phyloP scores from a whole-genome alignment of 2,888 invertebrate genomes.

The Adelognathus sp. region DNA sequence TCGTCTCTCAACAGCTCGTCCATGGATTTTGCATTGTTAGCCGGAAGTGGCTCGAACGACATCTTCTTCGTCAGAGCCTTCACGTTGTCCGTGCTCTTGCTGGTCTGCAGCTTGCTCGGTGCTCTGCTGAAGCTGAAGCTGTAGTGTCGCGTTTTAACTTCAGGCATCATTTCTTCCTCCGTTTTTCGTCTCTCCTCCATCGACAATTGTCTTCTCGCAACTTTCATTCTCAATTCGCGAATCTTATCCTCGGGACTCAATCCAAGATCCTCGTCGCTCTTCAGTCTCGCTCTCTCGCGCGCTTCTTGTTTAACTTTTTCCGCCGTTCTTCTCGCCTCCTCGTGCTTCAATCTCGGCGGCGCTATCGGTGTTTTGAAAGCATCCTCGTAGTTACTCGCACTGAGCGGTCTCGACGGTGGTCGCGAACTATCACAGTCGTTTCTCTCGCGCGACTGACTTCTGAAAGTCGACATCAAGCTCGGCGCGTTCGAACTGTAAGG shows the following conservation, averaged over 20 bases:
- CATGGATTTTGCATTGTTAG: slow-evolving; percentile 75
- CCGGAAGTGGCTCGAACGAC: slow-evolving; percentile 65
- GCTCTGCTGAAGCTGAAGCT: slow-evolving; percentile 67
- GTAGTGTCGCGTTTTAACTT: slow-evolving; percentile 65
- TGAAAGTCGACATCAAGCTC: slow-evolving; percentile 13
- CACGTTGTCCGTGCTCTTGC: slow-evolving; percentile 79
- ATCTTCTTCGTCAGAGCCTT: slow-evolving; percentile 71
- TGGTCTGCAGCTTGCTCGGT: slow-evolving; percentile 73
- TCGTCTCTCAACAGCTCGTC: slow-evolving; percentile 71
- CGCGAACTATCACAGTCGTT: slow-evolving; percentile 16
- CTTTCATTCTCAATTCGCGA: slow-evolving; percentile 82
- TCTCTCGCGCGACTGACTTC: slow-evolving; percentile 26
- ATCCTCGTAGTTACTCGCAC: slow-evolving; percentile 66
- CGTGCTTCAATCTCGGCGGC: slow-evolving; percentile 81
- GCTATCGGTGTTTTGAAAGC: slow-evolving; percentile 82
- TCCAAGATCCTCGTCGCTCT: slow-evolving; percentile 89
- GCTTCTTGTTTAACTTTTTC: slow-evolving; percentile 86
- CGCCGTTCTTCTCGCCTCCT: slow-evolving; percentile 81
- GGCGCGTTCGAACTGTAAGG: slow-evolving; percentile 17
- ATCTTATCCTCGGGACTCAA: slow-evolving; percentile 87
- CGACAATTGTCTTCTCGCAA: slow-evolving; percentile 74
- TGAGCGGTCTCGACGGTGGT: slow-evolving; percentile 21
- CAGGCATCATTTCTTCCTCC: slow-evolving; percentile 62
- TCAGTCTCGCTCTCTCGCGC: slow-evolving; percentile 85
- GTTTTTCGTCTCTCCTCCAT: slow-evolving; percentile 71